Evolutionary conservation across 2,113 vertebrate species (phyloP).

Genomic region (Pycnonotus jocosus): DNA sequence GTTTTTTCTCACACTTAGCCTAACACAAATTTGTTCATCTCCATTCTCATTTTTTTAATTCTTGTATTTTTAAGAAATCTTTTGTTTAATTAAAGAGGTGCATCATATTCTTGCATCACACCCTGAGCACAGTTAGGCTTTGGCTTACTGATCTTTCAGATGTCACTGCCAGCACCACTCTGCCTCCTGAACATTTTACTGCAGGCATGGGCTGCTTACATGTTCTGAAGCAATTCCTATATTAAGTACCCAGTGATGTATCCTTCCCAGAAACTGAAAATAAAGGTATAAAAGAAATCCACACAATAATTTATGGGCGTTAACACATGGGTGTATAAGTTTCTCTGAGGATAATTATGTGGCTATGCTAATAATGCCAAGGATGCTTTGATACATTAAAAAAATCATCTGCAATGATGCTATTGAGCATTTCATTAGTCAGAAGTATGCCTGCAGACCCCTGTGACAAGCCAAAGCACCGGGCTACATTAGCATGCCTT

Average conservation of each 20-base stretch:
- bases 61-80: neutral
- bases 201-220: neutral
- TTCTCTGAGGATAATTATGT: conserved; percentile 39
- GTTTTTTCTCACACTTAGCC: neutral
- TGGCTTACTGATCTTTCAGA: neutral
- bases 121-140: conserved; percentile 12
- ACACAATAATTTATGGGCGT: conserved; percentile 24
- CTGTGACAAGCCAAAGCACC: neutral
- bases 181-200: neutral
- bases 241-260: neutral
- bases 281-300: neutral
- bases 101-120: conserved; percentile 4
- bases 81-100: neutral
- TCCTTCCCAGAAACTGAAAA: conserved; percentile 44
- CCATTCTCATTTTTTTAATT: neutral
- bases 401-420: neutral
- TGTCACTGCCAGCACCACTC: neutral
- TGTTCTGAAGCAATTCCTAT: neutral
- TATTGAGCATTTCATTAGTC: neutral
- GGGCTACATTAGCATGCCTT: neutral
- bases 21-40: neutral
- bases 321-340: conserved; percentile 30
- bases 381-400: conserved; percentile 26
- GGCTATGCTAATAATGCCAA: neutral
- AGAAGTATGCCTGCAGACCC: neutral